Evolutionary conservation across 2,888 invertebrate genomes (phyloP), one percentile per base, ranked within the genome.

Genomic region (Sipunculus nudus): DNA sequence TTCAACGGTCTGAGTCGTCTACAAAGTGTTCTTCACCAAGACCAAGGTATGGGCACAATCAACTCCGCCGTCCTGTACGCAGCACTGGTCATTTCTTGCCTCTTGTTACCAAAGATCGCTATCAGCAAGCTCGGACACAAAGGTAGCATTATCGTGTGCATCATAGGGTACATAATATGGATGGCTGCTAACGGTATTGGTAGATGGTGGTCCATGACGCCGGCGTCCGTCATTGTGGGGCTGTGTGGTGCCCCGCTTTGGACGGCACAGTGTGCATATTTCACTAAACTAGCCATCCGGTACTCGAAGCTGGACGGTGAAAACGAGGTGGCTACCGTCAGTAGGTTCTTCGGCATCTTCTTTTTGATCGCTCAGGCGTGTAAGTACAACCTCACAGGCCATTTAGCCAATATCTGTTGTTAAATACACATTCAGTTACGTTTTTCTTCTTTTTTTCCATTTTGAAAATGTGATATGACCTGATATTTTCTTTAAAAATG

Each of bases 331-430:
- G 94, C 93, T 23, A 93, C 96, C 74, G 94, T 98, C 74, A 96
- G 96, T 59, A 87, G 95, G 77, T 97, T 98, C 88, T 98, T 98
- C 85, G 98, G 98, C 45, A 93, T 96, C 88, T 98, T 98, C 89
- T 98, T 98, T 88, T 89, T 96, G 75, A 93, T 96, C 70, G 96
- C 96, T 91, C 96, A 97, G 84, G 92, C 95, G 19, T 93, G 96
- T 75, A 93, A 96, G 86, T 89, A 8, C n/a, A n/a, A n/a, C n/a
- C n/a, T n/a, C n/a, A n/a, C n/a, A n/a, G n/a, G n/a, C n/a, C n/a
- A n/a, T n/a, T n/a, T n/a, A n/a, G n/a, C n/a, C n/a, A n/a, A n/a
- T n/a, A n/a, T n/a, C n/a, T n/a, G n/a, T n/a, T n/a, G n/a, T n/a
- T n/a, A n/a, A n/a, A n/a, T n/a, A n/a, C n/a, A n/a, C n/a, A n/a